Percentiles rank a stretch among this genome's conserved stretches.
Conservation (phyloP, 2,888 invertebrate genomes). For the Parthenolecanium corni region DNA sequence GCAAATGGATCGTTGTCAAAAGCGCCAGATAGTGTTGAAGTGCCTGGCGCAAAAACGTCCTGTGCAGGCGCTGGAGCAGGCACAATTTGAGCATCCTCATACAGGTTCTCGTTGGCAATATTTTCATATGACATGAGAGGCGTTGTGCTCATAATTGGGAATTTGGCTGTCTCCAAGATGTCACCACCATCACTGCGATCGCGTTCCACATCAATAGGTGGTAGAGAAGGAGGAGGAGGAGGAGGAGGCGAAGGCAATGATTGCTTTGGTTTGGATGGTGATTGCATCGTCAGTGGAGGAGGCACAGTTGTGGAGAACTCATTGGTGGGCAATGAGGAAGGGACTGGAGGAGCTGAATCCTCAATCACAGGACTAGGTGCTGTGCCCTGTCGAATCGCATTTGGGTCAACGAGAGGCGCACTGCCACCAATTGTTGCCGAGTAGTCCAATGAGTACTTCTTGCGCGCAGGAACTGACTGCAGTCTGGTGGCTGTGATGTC, state of each 20-base stretch:
- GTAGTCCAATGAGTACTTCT: constrained; percentile 25
- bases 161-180: constrained; percentile 15
- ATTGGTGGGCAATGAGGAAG: no score
- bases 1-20: neutral
- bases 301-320: no score
- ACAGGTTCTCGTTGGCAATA: constrained; percentile 20
- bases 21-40: neutral
- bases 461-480: constrained; percentile 15
- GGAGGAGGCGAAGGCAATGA: neutral
- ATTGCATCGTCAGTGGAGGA: neutral
- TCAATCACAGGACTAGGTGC: no score
- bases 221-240: neutral
- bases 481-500: constrained; percentile 13
- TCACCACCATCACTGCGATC: neutral
- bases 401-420: no score
- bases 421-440: neutral
- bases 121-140: constrained; percentile 21
- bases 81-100: constrained; percentile 1
- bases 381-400: no score
- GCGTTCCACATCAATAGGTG: no score
- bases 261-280: neutral
- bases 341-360: no score
- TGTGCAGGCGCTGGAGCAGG: constrained; percentile 1
- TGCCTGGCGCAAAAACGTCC: neutral
- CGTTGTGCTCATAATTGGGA: constrained; percentile 16